phyloP scores from a whole-genome alignment of 2,113 vertebrate genomes.

The Ptilonorhynchus violaceus region DNA sequence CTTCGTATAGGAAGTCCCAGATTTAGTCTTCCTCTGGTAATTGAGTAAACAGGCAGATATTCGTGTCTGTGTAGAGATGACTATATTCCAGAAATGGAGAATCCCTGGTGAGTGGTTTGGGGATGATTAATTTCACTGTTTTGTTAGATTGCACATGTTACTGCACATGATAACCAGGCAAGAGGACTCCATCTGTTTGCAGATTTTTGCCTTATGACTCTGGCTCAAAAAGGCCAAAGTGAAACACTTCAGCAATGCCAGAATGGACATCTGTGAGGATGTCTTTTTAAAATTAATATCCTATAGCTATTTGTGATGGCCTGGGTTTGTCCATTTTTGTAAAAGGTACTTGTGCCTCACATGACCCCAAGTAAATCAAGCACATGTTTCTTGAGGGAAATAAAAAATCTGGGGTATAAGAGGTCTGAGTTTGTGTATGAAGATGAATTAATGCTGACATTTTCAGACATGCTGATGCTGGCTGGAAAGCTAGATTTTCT shows the following conservation, averaged over 20 bases:
- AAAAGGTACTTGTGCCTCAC: background rate
- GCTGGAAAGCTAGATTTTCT: background rate
- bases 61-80: background rate
- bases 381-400: background rate
- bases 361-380: background rate
- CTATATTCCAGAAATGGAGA: background rate
- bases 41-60: background rate
- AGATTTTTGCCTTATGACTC: conserved; percentile 32
- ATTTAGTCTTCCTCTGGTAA: background rate
- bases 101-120: background rate
- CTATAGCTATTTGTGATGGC: background rate
- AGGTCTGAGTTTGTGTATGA: background rate
- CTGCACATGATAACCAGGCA: background rate
- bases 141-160: conserved; percentile 6
- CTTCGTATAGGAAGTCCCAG: background rate
- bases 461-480: background rate
- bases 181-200: background rate
- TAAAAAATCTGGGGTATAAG: background rate
- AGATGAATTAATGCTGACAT: background rate
- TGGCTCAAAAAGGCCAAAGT: background rate
- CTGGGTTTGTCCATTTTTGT: background rate
- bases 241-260: conserved; percentile 13
- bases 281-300: background rate
- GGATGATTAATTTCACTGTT: conserved; percentile 21
- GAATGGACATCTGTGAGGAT: conserved; percentile 53